Percentiles rank a stretch among this genome's conserved stretches.
Conservation (phyloP, 92 coral and sea anemone species). For the Actinostola sp. region DNA sequence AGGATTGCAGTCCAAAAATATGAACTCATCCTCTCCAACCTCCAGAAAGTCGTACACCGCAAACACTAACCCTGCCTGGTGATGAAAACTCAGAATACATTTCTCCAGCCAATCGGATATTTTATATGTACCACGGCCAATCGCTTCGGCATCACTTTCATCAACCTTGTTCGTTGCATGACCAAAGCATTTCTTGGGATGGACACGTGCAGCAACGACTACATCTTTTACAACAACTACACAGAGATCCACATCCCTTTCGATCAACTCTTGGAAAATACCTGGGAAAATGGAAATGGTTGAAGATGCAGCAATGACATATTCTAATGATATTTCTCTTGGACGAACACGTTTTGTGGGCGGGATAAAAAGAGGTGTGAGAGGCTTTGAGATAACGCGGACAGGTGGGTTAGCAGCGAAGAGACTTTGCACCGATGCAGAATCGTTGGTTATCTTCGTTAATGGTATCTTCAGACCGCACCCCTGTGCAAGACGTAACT, state of each 20-base stretch:
- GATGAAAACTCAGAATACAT: conserved; percentile 42
- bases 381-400: conserved; percentile 49
- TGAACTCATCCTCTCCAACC: conserved; percentile 20
- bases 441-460: conserved; percentile 55
- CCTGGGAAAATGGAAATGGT: conserved; percentile 49
- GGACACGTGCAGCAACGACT: conserved; percentile 30
- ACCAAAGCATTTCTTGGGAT: conserved; percentile 27
- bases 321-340: conserved; percentile 35
- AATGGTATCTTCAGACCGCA: conserved; percentile 59
- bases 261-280: conserved; percentile 56
- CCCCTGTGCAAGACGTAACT: conserved; percentile 42
- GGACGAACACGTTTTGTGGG: conserved; percentile 47
- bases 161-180: conserved; percentile 20
- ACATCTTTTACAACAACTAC: conserved; percentile 45
- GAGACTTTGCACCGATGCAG: conserved; percentile 44
- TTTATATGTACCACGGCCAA: not conserved
- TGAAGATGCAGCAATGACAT: conserved; percentile 6
- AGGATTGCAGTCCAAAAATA: conserved; percentile 62
- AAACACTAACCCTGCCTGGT: conserved; percentile 51
- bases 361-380: conserved; percentile 46
- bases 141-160: conserved; percentile 35
- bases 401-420: conserved; percentile 26
- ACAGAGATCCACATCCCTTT: conserved; percentile 38
- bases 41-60: conserved; percentile 53
- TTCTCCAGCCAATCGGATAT: conserved; percentile 33